Evolutionary conservation across 2,888 invertebrate genomes (phyloP), one percentile per base, ranked within the genome.

Genomic region (Leucophenga maculata): DNA sequence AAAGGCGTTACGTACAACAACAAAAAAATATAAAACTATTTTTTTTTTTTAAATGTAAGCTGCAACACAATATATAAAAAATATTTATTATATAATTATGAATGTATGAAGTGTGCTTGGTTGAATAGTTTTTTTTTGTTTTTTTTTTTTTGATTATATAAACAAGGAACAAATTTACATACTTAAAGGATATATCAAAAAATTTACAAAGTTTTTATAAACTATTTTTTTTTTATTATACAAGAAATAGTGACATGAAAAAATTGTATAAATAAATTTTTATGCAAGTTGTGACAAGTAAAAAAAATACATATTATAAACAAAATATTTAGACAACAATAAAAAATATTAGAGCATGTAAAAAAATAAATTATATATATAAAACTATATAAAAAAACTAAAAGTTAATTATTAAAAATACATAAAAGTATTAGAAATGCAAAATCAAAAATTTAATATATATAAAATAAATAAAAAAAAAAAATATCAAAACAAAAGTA

Each of bases 1-100:
- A 55, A 73, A 68, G 65, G 71, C 69, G 69, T 70, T 69, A 73
- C 69, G 67, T 14, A 50, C 50, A 50, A 50, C 52, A 16, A 52
- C 16, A 52, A 52, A 39, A 39, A 26, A 26, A 26, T 26, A 26
- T 4, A 26, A 26, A 26, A 26, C 14, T 16, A 1, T 50, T 1
- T 50, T 54, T 52, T n/a, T 16, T 52, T 52, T 14, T 16, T 52
- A 6, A 26, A 57, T 11, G 22, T n/a, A 14, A 57, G 14, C 9
- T n/a, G 16, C 3, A 57, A n/a, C 6, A 9, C 22, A 1, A 50
- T 50, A 14, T 20, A 3, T 22, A 55, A 14, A 20, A 57, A 31
- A 13, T n/a, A 31, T 3, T 26, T 31, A 6, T 14, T 26, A 31
- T 26, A 31, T n/a, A 14, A 57, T 57, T 31, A 57, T 54, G 1